Percentiles rank a stretch among this genome's conserved stretches.
phyloP scores from a whole-genome alignment of 2,888 invertebrate species.

The Tipula lateralis region DNA sequence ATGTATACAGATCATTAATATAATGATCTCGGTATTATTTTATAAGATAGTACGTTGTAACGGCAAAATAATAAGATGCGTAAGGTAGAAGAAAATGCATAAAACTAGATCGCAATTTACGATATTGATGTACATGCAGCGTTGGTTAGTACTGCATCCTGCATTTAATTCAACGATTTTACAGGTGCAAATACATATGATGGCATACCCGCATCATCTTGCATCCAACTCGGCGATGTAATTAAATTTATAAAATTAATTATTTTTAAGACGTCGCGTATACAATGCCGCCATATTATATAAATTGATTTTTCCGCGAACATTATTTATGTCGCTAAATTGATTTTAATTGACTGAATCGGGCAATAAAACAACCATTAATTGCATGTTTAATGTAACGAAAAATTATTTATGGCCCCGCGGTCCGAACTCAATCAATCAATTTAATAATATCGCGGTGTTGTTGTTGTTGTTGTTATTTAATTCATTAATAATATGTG shows the following conservation, averaged over 20 bases:
- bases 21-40: background rate
- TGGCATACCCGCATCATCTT: no score
- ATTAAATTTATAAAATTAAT: no score
- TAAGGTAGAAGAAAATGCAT: background rate
- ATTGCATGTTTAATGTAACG: background rate
- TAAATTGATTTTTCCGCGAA: background rate
- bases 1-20: background rate
- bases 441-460: background rate
- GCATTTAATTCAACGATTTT: no score
- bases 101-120: background rate
- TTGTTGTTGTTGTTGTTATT: background rate
- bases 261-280: no score
- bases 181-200: no score
- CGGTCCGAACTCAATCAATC: background rate
- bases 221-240: no score
- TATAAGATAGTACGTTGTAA: background rate
- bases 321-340: background rate
- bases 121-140: background rate
- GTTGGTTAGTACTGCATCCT: no score
- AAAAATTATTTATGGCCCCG: background rate
- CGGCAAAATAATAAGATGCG: background rate
- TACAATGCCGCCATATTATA: no score
- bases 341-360: background rate
- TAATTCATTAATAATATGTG: background rate
- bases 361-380: background rate